A percentile compares a stretch with the other conserved stretches of the same genome.
These are phyloP conservation scores for Microhierax caerulescens DNA, from an alignment of 2,797 vertebrate species.

Conservation along the genomic window DNA sequence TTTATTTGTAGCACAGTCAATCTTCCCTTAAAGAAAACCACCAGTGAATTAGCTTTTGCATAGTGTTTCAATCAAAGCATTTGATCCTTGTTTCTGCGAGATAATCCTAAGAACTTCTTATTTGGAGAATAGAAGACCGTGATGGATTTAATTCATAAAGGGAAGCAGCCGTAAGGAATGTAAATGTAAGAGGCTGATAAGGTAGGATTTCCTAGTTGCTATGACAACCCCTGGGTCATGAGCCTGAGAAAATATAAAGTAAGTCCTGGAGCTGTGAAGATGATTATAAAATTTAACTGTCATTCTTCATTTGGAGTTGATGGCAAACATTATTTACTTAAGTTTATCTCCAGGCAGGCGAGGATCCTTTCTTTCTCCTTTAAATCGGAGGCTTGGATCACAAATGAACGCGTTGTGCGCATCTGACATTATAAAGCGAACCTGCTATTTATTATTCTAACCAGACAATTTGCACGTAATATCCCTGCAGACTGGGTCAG, in stretches of 20 bases:
- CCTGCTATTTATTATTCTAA: conserved; percentile 56
- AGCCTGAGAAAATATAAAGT: conserved; percentile 84
- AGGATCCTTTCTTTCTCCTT: conserved; percentile 60
- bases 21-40: conserved; percentile 69
- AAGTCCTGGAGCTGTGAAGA: conserved; percentile 84
- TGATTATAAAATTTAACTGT: conserved; percentile 92
- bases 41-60: conserved; percentile 78
- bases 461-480: conserved; percentile 56
- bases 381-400: conserved; percentile 66
- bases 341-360: conserved; percentile 78
- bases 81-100: conserved; percentile 83
- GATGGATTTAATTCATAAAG: conserved; percentile 86
- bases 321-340: conserved; percentile 83
- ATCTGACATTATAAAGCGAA: conserved; percentile 37
- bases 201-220: conserved; percentile 88
- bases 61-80: conserved; percentile 81
- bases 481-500: conserved; percentile 60
- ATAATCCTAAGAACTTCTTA: conserved; percentile 84
- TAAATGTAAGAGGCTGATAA: conserved; percentile 84
- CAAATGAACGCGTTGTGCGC: conserved; percentile 54
- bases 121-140: conserved; percentile 80
- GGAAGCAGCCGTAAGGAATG: conserved; percentile 81
- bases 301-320: conserved; percentile 88
- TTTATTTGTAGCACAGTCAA: conserved; percentile 69
- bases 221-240: conserved; percentile 84